phyloP scores from a whole-genome alignment of 2,888 invertebrate species.

The Zygogramma bicolorata region DNA sequence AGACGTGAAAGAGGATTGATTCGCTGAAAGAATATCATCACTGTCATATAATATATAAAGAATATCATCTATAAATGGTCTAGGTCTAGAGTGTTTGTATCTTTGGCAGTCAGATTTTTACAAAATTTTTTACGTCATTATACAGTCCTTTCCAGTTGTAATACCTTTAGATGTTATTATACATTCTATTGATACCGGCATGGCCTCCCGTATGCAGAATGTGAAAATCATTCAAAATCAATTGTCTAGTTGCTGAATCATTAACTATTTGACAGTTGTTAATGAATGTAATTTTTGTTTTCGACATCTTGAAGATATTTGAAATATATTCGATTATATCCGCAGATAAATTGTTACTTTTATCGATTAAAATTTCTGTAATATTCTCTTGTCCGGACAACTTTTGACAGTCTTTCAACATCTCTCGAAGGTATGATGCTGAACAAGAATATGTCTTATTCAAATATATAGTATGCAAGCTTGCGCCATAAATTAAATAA shows the following conservation, averaged over 20 bases:
- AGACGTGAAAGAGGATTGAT: no score
- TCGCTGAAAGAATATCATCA: no score
- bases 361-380: neutral
- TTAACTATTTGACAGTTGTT: neutral
- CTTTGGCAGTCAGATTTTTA: conserved; percentile 42
- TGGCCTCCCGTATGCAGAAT: conserved; percentile 42
- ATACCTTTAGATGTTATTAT: conserved; percentile 36
- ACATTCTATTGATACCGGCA: conserved; percentile 37
- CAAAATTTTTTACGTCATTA: conserved; percentile 37
- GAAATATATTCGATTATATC: conserved; percentile 32
- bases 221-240: conserved; percentile 16
- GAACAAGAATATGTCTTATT: neutral
- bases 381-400: neutral
- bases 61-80: no score
- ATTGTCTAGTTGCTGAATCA: neutral
- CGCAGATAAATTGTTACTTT: conserved; percentile 7
- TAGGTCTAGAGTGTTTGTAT: conserved; percentile 38
- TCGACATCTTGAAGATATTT: conserved; percentile 38
- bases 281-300: no score
- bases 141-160: conserved; percentile 37
- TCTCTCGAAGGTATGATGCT: neutral
- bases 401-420: neutral
- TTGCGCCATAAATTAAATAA: neutral
- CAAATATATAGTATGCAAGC: neutral
- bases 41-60: no score